A percentile compares a stretch with the other conserved stretches of the same genome.
Conservation (phyloP, 2,113 vertebrate genomes). For the Vireo altiloquus region DNA sequence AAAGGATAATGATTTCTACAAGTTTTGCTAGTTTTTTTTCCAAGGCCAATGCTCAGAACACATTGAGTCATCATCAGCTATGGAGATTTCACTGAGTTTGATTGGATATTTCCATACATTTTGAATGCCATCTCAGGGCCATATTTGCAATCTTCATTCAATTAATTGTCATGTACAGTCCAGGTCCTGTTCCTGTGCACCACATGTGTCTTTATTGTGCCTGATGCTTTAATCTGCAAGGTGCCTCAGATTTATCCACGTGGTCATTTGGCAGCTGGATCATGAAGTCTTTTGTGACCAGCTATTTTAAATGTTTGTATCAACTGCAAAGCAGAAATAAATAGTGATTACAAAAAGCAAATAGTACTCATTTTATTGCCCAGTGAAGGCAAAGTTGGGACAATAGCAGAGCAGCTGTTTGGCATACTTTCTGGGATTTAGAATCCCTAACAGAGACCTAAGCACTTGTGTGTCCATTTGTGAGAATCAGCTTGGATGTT, state of each 20-base stretch:
- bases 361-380: not conserved
- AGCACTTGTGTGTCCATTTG: not conserved
- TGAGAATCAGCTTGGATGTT: not conserved
- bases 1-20: not conserved
- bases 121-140: not conserved
- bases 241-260: not conserved
- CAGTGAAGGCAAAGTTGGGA: not conserved
- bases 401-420: conserved; percentile 13
- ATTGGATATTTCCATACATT: not conserved
- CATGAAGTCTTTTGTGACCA: not conserved
- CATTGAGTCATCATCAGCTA: not conserved
- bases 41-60: not conserved
- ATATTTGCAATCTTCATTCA: not conserved
- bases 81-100: not conserved
- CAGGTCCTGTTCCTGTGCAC: not conserved
- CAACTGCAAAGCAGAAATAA: conserved; percentile 18
- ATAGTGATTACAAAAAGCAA: not conserved
- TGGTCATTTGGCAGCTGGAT: not conserved
- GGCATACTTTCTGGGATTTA: not conserved
- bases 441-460: not conserved
- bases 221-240: not conserved
- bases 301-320: not conserved
- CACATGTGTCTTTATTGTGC: not conserved
- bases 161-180: accelerated
- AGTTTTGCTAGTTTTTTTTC: not conserved